phyloP scores from a whole-genome alignment of 2,797 vertebrate genomes.

The Crocodylus rhombifer region DNA sequence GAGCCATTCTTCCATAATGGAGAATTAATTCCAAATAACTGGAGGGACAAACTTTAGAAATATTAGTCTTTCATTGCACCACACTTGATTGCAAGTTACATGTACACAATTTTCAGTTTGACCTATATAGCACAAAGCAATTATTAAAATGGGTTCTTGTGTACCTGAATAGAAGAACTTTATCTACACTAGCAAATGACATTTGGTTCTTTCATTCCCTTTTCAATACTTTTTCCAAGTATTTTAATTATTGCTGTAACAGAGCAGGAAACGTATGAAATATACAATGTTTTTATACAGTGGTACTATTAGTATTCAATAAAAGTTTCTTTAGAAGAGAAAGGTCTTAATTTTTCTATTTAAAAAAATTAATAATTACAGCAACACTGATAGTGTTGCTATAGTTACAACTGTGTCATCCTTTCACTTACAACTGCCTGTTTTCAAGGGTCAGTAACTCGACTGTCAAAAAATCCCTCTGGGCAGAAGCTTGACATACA shows the following conservation, averaged over 20 bases:
- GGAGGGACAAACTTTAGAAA: not conserved
- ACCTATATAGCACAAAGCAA: not conserved
- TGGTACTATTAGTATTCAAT: conserved; percentile 4
- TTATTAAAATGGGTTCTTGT: not conserved
- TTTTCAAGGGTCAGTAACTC: conserved; percentile 77
- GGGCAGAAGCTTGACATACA: conserved; percentile 63
- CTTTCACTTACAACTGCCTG: conserved; percentile 63
- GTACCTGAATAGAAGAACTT: not conserved
- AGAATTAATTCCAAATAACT: not conserved
- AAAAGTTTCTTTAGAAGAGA: conserved; percentile 39
- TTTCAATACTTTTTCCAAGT: not conserved
- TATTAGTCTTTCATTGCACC: not conserved
- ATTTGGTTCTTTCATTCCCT: not conserved
- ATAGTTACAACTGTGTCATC: conserved; percentile 75
- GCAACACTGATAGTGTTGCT: conserved; percentile 74
- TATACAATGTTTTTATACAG: not conserved
- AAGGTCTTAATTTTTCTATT: conserved; percentile 64
- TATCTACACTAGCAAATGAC: not conserved
- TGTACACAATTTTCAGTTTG: not conserved
- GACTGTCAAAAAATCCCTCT: conserved; percentile 75
- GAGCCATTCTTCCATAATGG: not conserved
- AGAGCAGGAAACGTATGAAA: not conserved
- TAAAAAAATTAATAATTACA: conserved; percentile 70
- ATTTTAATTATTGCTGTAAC: conserved; percentile 16
- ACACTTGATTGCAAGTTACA: not conserved